phyloP scores from a whole-genome alignment of 92 coral and sea anemone species.

The Epizoanthus rinbou region DNA sequence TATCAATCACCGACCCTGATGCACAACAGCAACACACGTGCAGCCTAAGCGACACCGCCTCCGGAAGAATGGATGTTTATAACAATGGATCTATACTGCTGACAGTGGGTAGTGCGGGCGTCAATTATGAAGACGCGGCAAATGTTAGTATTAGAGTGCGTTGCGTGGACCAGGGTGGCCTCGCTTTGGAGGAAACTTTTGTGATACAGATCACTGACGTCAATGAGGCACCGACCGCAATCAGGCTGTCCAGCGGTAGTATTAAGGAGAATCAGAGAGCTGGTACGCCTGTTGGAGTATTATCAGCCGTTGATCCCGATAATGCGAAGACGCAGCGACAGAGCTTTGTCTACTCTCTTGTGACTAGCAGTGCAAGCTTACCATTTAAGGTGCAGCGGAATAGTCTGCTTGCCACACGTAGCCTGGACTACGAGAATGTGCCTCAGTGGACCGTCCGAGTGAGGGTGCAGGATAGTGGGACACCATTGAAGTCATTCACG shows the following conservation, averaged over 20 bases:
- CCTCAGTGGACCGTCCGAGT: constrained; percentile 76
- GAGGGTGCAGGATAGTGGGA: constrained; percentile 74
- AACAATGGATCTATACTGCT: constrained; percentile 48
- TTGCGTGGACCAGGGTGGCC: constrained; percentile 81
- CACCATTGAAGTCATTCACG: constrained; percentile 52
- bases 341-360: constrained; percentile 55
- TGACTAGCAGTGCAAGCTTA: constrained; percentile 44
- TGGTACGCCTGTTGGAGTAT: constrained; percentile 59
- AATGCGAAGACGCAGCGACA: constrained; percentile 64
- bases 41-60: constrained; percentile 66
- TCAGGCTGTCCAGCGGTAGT: constrained; percentile 58
- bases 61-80: constrained; percentile 62
- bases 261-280: constrained; percentile 68
- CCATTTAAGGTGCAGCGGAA: constrained; percentile 72
- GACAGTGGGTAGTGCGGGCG: constrained; percentile 77
- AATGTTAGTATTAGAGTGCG: constrained; percentile 59
- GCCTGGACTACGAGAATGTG: constrained; percentile 71
- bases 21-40: constrained; percentile 72
- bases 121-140: constrained; percentile 70
- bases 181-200: constrained; percentile 56
- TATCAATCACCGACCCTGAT: constrained; percentile 89
- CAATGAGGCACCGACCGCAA: constrained; percentile 81
- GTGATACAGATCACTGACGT: constrained; percentile 66
- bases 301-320: constrained; percentile 81
- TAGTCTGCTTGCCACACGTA: constrained; percentile 62